Base-by-base conservation (phyloP, 2,113 vertebrate species). In the Pelecanoides urinatrix region DNA sequence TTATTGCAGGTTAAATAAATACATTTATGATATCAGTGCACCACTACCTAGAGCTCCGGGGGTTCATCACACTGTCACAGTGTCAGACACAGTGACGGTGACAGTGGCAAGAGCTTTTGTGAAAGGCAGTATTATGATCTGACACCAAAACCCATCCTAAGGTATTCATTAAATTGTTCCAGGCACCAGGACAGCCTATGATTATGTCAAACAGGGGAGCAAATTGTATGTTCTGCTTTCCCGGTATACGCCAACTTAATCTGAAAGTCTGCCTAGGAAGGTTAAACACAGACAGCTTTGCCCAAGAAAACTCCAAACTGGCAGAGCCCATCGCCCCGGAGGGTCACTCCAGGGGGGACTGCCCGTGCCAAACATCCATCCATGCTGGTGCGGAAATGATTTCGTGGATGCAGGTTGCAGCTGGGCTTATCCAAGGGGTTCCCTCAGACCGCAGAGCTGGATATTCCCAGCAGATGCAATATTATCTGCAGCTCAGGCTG, bases 141-240 rank as follows among this genome's bases (percentile, higher is more conserved):
- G 80, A 90, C 89, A 83, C 89, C 61, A 91, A 86, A 92, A 78
- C 61, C 71, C 23, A 1, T 61, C 84, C 83, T 68, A 91, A 94
- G 38, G 86, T 70, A 91, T 34, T 96, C 73, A 96, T 95, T 92
- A 96, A 95, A 81, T 90, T 95, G 91, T 95, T 91, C 71, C 67
- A 83, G 89, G 84, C 6, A 0, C 29, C 0, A 0, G 81, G 81
- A 91, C 90, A 96, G 91, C 92, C 86, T 94, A 19, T 94, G 92
- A 93, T 96, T 93, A 93, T 90, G 76, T 74, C 90, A 71, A 90
- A 84, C 40, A 52, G 61, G 47, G 71, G 47, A 93, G 92, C 6
- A 47, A 86, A 93, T 67, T 81, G 80, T 65, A 66, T 1, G 0
- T 53, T 91, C 40, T 87, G 77, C 77, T 85, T 78, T 85, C 58